These are phyloP conservation scores for Eumacrocentrus americanus DNA, from an alignment of 2,888 invertebrate genomes.

Conservation along the genomic window DNA sequence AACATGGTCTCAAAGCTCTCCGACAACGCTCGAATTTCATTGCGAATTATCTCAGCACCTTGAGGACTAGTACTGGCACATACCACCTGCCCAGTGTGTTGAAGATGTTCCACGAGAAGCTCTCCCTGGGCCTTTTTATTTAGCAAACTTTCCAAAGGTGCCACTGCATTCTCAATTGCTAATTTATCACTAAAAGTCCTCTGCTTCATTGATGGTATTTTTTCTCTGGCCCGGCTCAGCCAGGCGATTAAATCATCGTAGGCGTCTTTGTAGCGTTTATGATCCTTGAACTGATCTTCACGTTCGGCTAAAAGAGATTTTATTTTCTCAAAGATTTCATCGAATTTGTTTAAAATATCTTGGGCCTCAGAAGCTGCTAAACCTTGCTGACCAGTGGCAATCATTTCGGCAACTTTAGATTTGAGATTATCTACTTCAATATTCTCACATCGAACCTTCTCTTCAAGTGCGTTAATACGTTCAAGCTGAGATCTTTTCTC, in stretches of 20 bases:
- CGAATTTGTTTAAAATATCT: constrained; percentile 82
- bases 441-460: constrained; percentile 87
- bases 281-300: constrained; percentile 87
- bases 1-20: constrained; percentile 86
- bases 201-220: constrained; percentile 85
- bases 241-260: constrained; percentile 88
- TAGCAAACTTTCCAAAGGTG: constrained; percentile 82
- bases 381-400: constrained; percentile 83
- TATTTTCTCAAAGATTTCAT: constrained; percentile 76
- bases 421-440: constrained; percentile 87
- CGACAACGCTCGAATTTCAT: constrained; percentile 83
- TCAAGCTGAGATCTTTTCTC: constrained; percentile 88
- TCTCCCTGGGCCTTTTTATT: constrained; percentile 93
- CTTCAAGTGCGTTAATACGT: constrained; percentile 83
- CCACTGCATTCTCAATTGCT: constrained; percentile 86
- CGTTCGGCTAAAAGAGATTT: constrained; percentile 76
- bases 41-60: constrained; percentile 80
- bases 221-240: constrained; percentile 86
- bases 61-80: constrained; percentile 81
- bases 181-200: constrained; percentile 84
- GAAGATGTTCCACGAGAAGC: constrained; percentile 82
- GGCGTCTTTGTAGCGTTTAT: constrained; percentile 88
- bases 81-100: constrained; percentile 86
- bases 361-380: constrained; percentile 84
- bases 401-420: constrained; percentile 83